Evolutionary conservation across 2,888 invertebrate genomes (phyloP), one percentile per base, ranked within the genome.

Genomic region (Ichneumon xanthorius): DNA sequence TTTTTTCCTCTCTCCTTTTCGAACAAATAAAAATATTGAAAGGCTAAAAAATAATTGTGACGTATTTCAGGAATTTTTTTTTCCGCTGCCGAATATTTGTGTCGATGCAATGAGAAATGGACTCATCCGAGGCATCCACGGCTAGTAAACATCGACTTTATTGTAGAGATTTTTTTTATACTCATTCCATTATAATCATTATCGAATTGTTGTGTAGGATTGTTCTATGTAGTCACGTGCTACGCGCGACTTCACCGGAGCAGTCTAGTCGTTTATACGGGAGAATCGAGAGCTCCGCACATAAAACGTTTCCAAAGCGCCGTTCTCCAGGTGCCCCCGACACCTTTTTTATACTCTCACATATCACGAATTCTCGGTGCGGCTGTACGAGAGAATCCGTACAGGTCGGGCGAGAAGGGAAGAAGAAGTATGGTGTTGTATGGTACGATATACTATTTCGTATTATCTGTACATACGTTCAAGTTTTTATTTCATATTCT

Each of bases 281-380:
- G 14, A 14, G 61, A 9, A 55, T 55, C 55, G 55, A 19, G 22
- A 55, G 55, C 55, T 55, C 19, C 7, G 55, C 55, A 3, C 40
- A 40, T 11, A 19, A 19, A 55, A 19, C 55, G 55, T 55, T 55
- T 9, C 40, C 9, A n/a, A n/a, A n/a, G n/a, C 9, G 19, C 55
- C 55, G 55, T 55, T 55, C 55, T 55, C 55, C 19, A 7, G 55
- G 55, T 55, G 61, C 61, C 16, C 40, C 73, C 33, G 40, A 58
- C 72, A 58, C 72, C 72, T 53, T 71, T 55, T 73, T 73, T 48
- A 22, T 58, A 40, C 58, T 58, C 58, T 58, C 58, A 61, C 26
- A 40, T 72, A 45, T 73, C 72, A 73, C 58, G 72, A 73, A 73
- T 61, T 40, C 40, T 58, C 37, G 55, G 50, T 72, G 55, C 72